Base-by-base conservation (phyloP, 30 jellyfish, hydroid and myxozoan genomes). In the Hydra vulgaris region DNA sequence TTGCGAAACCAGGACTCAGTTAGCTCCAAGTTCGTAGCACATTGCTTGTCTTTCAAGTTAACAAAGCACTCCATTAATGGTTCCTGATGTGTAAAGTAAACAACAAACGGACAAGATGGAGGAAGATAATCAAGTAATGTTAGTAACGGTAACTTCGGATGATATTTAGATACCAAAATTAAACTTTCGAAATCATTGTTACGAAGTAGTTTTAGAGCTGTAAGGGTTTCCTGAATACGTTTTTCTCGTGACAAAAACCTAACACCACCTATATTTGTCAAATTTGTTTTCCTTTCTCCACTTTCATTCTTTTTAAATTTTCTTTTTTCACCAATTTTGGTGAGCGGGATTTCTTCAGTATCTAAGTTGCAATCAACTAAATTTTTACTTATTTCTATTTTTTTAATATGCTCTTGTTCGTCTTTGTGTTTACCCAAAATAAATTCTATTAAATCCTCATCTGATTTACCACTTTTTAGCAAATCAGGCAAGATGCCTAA, bases 11-110 rank as follows among this genome's bases (percentile, higher is more conserved):
- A 90, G 21, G 97, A 78, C 56, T 85, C 95, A 0, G 88, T 82
- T 19, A 90, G 22, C 18, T 81, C 84, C 7, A 85, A 85, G 80
- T 90, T 80, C 23, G 81, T 53, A 52, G 97, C 97, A 22, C 82
- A 7, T 23, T 88, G 56, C 21, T 68, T 71, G 26, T 86, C 91
- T 27, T 90, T 82, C 40, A 90, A 79, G 72, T 75, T 71, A n/a
- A 75, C 84, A 78, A 81, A 90, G 71, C 97, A 90, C 78, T 85
- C 95, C 95, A 83, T 79, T 8, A 90, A 85, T 52, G 97, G 97
- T 74, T 90, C 97, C 76, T 79, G 94, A 87, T 76, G 83, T 54
- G 89, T 88, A 73, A 91, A 90, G 81, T 90, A 90, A 70, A 90
- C 86, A 54, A 86, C 93, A 69, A 90, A 80, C 16, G 97, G 97